Evolutionary conservation across 2,797 vertebrate genomes (phyloP).

Genomic region (Danio albolineatus): DNA sequence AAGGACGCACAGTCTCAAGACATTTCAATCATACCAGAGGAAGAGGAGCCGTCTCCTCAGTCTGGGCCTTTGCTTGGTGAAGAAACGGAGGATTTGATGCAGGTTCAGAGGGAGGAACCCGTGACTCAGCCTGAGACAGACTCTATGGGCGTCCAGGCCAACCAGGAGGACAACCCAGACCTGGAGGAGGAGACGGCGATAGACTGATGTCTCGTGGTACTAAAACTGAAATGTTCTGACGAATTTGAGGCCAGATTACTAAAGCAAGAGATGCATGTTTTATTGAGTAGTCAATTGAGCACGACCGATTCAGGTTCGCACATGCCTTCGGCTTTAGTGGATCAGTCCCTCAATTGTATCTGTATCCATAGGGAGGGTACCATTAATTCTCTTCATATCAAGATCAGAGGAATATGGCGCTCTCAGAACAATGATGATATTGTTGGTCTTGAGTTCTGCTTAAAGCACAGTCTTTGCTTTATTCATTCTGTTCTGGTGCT

Average conservation of each 20-base stretch:
- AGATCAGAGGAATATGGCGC: conserved; percentile 11
- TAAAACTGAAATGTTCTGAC: not conserved
- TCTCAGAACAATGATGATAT: conserved; percentile 17
- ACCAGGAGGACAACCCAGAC: conserved; percentile 39
- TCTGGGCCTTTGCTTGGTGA: conserved; percentile 31
- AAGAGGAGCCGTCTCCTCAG: conserved; percentile 12
- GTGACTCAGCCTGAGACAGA: conserved; percentile 18
- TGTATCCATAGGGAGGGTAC: not conserved
- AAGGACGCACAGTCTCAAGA: not conserved
- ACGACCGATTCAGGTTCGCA: conserved; percentile 2
- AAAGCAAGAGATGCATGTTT: not conserved
- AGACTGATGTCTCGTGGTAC: conserved; percentile 43
- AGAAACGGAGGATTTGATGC: conserved; percentile 53
- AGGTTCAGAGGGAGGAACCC: not conserved
- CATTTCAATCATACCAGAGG: not conserved
- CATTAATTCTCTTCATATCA: conserved; percentile 10
- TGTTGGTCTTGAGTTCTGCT: not conserved
- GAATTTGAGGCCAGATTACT: not conserved
- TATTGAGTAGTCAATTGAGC: not conserved
- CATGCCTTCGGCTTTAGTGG: conserved; percentile 11
- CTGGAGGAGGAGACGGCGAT: conserved; percentile 54
- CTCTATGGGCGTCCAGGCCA: not conserved
- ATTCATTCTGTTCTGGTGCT: conserved; percentile 32
- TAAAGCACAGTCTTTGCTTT: conserved; percentile 53
- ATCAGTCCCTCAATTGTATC: not conserved